phyloP scores from a whole-genome alignment of 2,888 invertebrate genomes.

The Stratiomys singularior region DNA sequence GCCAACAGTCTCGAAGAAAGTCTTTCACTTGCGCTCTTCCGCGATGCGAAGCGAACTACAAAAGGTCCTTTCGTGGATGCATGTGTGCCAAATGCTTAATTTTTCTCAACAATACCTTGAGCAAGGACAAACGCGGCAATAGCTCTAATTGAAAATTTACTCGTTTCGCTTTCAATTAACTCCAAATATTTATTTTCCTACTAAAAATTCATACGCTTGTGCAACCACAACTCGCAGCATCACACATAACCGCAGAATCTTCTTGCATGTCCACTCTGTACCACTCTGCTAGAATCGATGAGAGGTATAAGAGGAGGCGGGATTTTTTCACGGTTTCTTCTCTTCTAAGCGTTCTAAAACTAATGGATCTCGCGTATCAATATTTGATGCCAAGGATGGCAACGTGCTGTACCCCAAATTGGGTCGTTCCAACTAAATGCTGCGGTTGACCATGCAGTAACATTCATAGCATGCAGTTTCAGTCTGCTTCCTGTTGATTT shows the following conservation, averaged over 20 bases:
- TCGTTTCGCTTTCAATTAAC: not conserved
- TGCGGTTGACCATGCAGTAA: conserved; percentile 35
- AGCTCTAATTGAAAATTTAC: not conserved
- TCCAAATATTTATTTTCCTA: not conserved
- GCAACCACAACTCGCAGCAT: not conserved
- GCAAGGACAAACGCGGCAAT: too few relatives aligned
- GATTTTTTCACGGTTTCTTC: too few relatives aligned
- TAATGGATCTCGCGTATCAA: conserved; percentile 10
- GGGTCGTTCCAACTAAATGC: not conserved
- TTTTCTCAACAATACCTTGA: too few relatives aligned
- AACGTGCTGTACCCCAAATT: conserved; percentile 7
- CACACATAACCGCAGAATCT: not conserved
- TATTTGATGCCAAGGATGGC: conserved; percentile 21
- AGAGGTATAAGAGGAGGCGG: too few relatives aligned
- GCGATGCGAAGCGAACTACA: not conserved
- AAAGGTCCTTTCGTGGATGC: too few relatives aligned
- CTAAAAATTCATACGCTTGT: not conserved
- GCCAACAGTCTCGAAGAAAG: not conserved
- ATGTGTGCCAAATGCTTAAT: too few relatives aligned
- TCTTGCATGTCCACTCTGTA: not conserved
- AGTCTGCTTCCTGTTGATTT: too few relatives aligned
- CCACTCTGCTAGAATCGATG: too few relatives aligned
- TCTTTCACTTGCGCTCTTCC: not conserved
- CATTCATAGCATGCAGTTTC: not conserved
- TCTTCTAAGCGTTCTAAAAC: not conserved